Evolutionary conservation across 2,113 vertebrate genomes (phyloP).

Genomic region (Pundamilia nyererei): DNA sequence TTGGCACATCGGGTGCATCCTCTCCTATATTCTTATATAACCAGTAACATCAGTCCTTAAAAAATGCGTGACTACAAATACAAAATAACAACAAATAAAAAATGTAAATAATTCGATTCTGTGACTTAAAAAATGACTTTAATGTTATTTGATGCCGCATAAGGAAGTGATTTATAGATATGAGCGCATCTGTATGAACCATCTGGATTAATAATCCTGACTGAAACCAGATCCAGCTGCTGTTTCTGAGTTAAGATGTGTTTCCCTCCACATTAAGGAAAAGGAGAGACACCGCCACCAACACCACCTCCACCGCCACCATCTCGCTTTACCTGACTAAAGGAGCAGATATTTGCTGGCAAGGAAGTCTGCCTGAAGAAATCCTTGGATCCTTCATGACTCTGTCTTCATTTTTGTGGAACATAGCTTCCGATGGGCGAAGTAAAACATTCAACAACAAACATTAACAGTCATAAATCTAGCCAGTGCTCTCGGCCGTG

Average conservation of each 20-base stretch:
- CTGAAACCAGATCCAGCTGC: neutral
- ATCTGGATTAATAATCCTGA: neutral
- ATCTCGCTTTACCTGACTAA: conserved; percentile 31
- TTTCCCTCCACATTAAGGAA: neutral
- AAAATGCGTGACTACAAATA: fast-evolving
- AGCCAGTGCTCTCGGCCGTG: neutral
- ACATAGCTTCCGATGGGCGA: neutral
- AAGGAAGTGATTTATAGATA: neutral
- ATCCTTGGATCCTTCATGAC: neutral
- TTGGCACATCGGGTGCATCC: neutral
- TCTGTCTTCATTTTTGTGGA: conserved; percentile 2
- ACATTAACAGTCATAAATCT: neutral
- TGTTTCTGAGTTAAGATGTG: neutral
- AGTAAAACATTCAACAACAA: neutral
- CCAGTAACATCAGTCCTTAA: neutral
- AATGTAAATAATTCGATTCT: fast-evolving
- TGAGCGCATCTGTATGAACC: neutral
- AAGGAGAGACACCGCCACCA: neutral
- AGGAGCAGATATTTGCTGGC: neutral
- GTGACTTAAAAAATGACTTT: neutral
- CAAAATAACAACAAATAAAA: neutral
- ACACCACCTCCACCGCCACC: neutral
- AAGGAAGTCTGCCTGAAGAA: neutral
- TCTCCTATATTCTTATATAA: neutral
- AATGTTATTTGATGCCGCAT: neutral